Evolutionary conservation across 2,888 invertebrate genomes (phyloP).

Genomic region (Sarcophaga carnaria): DNA sequence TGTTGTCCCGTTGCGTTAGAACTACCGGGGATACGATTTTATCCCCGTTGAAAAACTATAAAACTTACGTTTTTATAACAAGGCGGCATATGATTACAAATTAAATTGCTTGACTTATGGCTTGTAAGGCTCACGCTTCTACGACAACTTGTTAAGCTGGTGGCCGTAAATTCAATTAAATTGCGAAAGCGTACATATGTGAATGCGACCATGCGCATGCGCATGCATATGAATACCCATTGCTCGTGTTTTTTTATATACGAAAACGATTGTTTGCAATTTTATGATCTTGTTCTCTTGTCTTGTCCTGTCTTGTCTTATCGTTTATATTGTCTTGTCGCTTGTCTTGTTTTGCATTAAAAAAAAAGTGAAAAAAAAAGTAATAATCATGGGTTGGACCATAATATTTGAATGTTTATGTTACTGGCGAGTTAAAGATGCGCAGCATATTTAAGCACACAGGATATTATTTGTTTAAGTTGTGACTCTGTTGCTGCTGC

Average conservation of each 20-base stretch:
- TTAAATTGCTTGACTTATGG: conserved; percentile 71
- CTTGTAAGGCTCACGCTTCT: conserved; percentile 65
- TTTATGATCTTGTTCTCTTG: conserved; percentile 48
- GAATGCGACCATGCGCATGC: not conserved
- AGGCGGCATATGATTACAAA: conserved; percentile 70
- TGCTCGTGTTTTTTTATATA: conserved; percentile 34
- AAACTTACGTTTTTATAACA: conserved; percentile 70
- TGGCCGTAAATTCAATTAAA: conserved; percentile 70
- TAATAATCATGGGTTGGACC: conserved; percentile 59
- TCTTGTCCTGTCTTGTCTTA: not conserved
- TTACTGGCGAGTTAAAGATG: conserved; percentile 48
- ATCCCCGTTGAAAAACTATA: conserved; percentile 67
- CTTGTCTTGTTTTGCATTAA: conserved; percentile 22
- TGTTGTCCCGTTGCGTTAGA: conserved; percentile 66
- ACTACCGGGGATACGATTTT: conserved; percentile 68
- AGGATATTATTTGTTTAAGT: too few species aligned
- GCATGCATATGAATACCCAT: conserved; percentile 33
- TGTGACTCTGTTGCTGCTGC: too few species aligned
- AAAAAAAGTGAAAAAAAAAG: not conserved
- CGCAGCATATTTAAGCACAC: conserved; percentile 10
- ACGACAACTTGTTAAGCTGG: conserved; percentile 67
- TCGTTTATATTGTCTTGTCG: conserved; percentile 14
- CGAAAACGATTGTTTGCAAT: conserved; percentile 47
- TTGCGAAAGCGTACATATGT: conserved; percentile 8
- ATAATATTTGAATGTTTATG: conserved; percentile 61